Evolutionary conservation across 2,888 invertebrate genomes (phyloP).

Genomic region (Dendrolimus houi): DNA sequence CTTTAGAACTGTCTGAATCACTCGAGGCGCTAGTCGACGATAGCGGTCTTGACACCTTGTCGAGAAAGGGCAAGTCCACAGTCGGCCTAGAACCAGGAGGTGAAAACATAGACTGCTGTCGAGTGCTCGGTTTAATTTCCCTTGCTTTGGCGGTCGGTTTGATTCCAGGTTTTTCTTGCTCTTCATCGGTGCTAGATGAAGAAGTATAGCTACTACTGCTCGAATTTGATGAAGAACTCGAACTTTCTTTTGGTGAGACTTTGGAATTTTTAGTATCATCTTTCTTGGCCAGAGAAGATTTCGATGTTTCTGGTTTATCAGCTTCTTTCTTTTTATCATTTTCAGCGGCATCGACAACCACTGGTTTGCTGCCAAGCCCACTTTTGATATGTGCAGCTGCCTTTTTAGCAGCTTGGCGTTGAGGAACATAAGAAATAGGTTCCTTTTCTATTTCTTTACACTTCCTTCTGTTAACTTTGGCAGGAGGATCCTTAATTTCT

Average conservation of each 20-base stretch:
- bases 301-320: slow-evolving; percentile 42
- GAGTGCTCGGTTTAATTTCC: slow-evolving; percentile 52
- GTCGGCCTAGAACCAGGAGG: slow-evolving; percentile 67
- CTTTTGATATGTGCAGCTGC: slow-evolving; percentile 93
- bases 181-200: slow-evolving; percentile 79
- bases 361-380: slow-evolving; percentile 78
- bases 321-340: slow-evolving; percentile 52
- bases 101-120: slow-evolving; percentile 58
- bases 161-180: slow-evolving; percentile 50
- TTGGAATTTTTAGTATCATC: slow-evolving; percentile 54
- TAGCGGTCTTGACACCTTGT: slow-evolving; percentile 84
- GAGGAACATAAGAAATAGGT: slow-evolving; percentile 89
- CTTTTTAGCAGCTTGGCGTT: slow-evolving; percentile 93
- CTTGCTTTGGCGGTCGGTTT: slow-evolving; percentile 62
- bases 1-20: slow-evolving; percentile 75
- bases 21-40: slow-evolving; percentile 79
- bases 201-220: slow-evolving; percentile 76
- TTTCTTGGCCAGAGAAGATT: slow-evolving; percentile 55
- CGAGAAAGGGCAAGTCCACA: slow-evolving; percentile 87
- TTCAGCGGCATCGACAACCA: slow-evolving; percentile 47
- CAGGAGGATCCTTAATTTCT: slow-evolving; percentile 51
- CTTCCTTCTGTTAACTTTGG: slow-evolving; percentile 64
- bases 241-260: slow-evolving; percentile 48
- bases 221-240: slow-evolving; percentile 71
- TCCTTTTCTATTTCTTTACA: slow-evolving; percentile 79